phyloP scores from a whole-genome alignment of 1,140 invertebrate species.

The Papilio glaucus region DNA sequence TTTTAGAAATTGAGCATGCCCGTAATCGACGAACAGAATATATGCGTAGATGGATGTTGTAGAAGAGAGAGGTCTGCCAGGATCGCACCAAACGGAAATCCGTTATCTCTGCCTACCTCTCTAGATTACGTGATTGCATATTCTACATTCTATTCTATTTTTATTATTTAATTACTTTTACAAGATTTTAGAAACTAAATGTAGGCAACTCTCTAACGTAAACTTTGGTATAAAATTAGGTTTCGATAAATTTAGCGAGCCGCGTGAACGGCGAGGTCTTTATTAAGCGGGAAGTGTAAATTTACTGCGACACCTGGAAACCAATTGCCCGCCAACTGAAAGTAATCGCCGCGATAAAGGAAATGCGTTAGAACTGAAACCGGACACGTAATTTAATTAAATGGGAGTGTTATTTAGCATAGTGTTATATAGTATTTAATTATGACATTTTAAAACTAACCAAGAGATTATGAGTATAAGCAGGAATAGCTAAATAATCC shows the following conservation, averaged over 20 bases:
- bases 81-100: no score
- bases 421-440: background rate
- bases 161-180: background rate
- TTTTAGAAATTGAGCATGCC: no score
- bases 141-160: background rate
- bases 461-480: no score
- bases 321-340: slow-evolving; percentile 24
- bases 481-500: no score
- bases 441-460: no score
- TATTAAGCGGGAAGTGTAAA: slow-evolving; percentile 23
- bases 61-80: no score
- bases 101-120: no score
- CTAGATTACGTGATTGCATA: no score
- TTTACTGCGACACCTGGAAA: slow-evolving; percentile 16
- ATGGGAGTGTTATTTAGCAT: background rate
- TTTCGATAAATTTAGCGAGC: background rate
- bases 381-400: background rate
- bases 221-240: background rate
- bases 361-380: background rate
- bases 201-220: background rate
- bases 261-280: background rate
- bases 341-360: background rate
- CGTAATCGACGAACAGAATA: no score
- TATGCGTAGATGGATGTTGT: no score
- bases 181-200: background rate